phyloP scores from a whole-genome alignment of 2,113 vertebrate species.

The Myxocyprinus asiaticus region DNA sequence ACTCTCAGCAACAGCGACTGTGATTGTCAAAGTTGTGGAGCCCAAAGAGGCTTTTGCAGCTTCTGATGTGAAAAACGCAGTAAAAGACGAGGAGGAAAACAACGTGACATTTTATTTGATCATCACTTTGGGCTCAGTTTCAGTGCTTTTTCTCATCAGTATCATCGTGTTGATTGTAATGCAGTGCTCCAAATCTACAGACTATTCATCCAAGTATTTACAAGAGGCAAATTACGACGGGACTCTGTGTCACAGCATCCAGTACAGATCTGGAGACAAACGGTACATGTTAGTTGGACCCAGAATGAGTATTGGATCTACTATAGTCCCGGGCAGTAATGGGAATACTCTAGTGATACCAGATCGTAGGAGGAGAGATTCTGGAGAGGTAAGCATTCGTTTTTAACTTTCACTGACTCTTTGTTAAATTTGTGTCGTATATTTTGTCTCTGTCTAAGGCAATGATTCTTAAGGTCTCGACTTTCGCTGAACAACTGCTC shows the following conservation, averaged over 20 bases:
- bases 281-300: constrained; percentile 64
- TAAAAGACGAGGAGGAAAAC: constrained; percentile 42
- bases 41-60: constrained; percentile 37
- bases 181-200: constrained; percentile 44
- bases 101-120: constrained; percentile 49
- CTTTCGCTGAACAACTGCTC: background rate
- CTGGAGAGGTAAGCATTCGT: constrained; percentile 57
- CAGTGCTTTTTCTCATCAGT: constrained; percentile 46
- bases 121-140: constrained; percentile 42
- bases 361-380: constrained; percentile 44
- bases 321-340: constrained; percentile 49
- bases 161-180: constrained; percentile 44
- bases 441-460: background rate
- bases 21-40: constrained; percentile 36
- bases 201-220: constrained; percentile 44
- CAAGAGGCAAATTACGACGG: constrained; percentile 44
- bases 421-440: too few species aligned
- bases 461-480: too few species aligned
- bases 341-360: constrained; percentile 57
- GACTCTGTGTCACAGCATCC: constrained; percentile 54
- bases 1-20: constrained; percentile 35
- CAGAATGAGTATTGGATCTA: constrained; percentile 61
- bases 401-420: too few species aligned
- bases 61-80: constrained; percentile 39
- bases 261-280: constrained; percentile 63